A percentile compares a stretch with the other conserved stretches of the same genome.
phyloP scores from a whole-genome alignment of 2,888 invertebrate species.

The Sycophila texana region DNA sequence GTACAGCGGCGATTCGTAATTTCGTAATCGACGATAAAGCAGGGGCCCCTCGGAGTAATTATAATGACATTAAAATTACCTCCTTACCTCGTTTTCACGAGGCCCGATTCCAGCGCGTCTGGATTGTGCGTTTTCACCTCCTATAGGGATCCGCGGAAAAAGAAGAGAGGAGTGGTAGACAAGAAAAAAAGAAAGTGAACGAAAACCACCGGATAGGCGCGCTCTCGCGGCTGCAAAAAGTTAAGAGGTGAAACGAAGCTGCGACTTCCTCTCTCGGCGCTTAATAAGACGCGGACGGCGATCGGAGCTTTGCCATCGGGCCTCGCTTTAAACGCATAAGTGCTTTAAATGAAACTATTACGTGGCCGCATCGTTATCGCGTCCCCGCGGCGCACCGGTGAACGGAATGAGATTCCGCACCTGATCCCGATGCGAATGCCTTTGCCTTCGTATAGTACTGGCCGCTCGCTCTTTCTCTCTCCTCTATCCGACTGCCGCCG shows the following conservation, averaged over 20 bases:
- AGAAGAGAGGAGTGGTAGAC: not conserved
- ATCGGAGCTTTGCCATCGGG: not conserved
- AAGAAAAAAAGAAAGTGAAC: not conserved
- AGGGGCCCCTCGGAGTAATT: conserved; percentile 26
- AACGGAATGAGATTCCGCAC: conserved; percentile 39
- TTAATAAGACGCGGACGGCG: conserved; percentile 19
- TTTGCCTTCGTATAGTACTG: not conserved
- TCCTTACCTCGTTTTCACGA: conserved; percentile 37
- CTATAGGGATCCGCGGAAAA: not conserved
- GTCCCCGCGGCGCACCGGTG: not conserved
- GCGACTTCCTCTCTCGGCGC: conserved; percentile 13
- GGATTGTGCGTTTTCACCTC: not conserved
- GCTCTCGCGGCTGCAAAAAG: not conserved
- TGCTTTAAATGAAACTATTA: conserved; percentile 45
- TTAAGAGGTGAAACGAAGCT: not conserved
- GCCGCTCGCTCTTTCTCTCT: conserved; percentile 4
- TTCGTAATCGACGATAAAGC: conserved; percentile 46
- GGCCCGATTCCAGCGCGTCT: conserved; percentile 17
- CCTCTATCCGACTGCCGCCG: too few relatives aligned
- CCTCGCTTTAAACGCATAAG: conserved; percentile 1
- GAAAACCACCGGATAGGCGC: not conserved
- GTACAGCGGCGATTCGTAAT: conserved; percentile 21
- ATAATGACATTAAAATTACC: conserved; percentile 41
- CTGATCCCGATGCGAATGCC: conserved; percentile 30
- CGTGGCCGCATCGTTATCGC: conserved; percentile 12